Conservation (phyloP, 2,113 vertebrate species). For the Nothoprocta pentlandii region DNA sequence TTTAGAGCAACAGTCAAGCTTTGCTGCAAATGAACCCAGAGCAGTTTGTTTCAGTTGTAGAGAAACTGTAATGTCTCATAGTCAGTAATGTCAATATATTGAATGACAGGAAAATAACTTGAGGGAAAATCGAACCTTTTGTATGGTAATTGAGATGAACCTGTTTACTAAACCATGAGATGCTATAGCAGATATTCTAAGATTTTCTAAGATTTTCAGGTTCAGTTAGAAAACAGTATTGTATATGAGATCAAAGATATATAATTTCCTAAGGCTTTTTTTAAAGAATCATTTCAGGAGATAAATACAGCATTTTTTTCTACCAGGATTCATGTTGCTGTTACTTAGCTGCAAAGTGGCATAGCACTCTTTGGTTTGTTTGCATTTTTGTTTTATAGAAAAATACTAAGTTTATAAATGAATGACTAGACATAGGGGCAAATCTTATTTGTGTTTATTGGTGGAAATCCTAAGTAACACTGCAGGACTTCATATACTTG, state of each 20-base stretch:
- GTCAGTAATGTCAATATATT: not conserved
- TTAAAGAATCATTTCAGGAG: not conserved
- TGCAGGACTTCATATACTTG: not conserved
- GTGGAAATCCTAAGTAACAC: not conserved
- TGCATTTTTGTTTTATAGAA: not conserved
- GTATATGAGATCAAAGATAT: not conserved
- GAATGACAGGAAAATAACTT: not conserved
- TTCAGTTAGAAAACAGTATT: not conserved
- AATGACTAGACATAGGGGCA: not conserved
- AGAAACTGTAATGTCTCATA: not conserved
- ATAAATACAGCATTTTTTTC: not conserved
- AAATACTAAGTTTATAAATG: not conserved
- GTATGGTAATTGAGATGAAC: slow-evolving; percentile 8
- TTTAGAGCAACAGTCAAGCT: not conserved
- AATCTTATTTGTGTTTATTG: not conserved
- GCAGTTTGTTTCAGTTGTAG: not conserved
- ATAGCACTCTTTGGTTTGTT: not conserved
- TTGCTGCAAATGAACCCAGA: not conserved
- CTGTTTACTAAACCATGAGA: not conserved
- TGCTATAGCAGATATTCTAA: not conserved
- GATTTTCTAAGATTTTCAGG: not conserved
- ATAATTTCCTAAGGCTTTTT: slow-evolving; percentile 10
- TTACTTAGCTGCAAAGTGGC: not conserved
- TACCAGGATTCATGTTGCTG: not conserved
- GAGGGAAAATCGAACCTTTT: not conserved